Evolutionary conservation across 2,113 vertebrate species (phyloP).

Genomic region (Camelus dromedarius): DNA sequence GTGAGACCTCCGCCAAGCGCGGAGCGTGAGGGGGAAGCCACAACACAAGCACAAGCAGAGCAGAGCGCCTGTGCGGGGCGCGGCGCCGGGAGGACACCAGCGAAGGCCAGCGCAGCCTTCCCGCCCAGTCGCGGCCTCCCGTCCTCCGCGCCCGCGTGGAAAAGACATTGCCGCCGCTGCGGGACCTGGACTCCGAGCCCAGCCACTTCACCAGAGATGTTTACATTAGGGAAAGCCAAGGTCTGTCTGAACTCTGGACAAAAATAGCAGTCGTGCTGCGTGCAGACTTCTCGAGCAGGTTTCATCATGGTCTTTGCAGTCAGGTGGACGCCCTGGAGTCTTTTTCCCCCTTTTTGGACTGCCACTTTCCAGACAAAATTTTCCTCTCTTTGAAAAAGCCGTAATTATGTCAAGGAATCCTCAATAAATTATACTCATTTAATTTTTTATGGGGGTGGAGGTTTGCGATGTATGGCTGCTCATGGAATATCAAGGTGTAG

Average conservation of each 20-base stretch:
- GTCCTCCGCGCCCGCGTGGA: rapidly evolving
- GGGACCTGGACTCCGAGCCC: background rate
- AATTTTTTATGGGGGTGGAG: background rate
- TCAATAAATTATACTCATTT: background rate
- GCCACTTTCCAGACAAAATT: background rate
- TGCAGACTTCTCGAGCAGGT: background rate
- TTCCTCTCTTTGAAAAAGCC: slow-evolving; percentile 5
- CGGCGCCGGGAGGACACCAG: no score
- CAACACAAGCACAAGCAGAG: rapidly evolving
- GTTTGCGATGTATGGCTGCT: background rate
- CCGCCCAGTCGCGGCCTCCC: rapidly evolving
- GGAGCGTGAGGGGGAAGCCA: background rate
- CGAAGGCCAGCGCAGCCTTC: no score
- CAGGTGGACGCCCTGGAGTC: background rate
- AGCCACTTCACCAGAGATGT: background rate
- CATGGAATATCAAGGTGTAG: background rate
- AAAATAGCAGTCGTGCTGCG: background rate
- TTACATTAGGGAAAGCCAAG: background rate
- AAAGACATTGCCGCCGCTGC: background rate
- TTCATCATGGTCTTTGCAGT: background rate
- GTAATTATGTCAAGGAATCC: background rate
- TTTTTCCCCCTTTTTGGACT: background rate
- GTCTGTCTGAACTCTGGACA: background rate
- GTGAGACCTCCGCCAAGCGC: rapidly evolving
- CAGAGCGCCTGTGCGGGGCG: no score